Conservation (phyloP, 1,140 invertebrate species). For the Drosophila teissieri region DNA sequence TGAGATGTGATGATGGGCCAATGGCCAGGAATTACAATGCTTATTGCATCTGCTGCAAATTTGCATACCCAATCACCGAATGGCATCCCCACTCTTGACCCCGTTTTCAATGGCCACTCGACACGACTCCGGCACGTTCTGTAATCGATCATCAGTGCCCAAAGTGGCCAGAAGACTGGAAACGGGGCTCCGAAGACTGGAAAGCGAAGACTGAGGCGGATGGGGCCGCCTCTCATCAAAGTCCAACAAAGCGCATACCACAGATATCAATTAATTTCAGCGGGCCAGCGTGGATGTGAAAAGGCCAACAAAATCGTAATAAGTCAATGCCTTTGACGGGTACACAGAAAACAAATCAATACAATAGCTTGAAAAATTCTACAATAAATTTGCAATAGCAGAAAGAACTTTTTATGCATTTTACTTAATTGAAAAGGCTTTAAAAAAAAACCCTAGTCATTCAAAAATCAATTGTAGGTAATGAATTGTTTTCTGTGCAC, state of each 20-base stretch:
- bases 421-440: too few species aligned
- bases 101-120: conserved; percentile 46
- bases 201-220: conserved; percentile 25
- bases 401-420: too few species aligned
- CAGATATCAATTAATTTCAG: conserved; percentile 82
- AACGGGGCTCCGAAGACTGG: conserved; percentile 14
- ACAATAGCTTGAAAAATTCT: too few species aligned
- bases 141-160: conserved; percentile 77
- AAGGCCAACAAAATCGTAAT: conserved; percentile 82
- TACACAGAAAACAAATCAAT: conserved; percentile 17
- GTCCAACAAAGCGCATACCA: conserved; percentile 79
- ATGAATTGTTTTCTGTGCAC: conserved; percentile 3
- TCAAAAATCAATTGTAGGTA: neutral
- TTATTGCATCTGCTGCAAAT: conserved; percentile 56
- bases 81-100: conserved; percentile 74
- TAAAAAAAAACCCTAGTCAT: neutral
- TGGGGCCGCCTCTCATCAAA: conserved; percentile 41
- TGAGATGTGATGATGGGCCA: conserved; percentile 59
- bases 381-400: too few species aligned
- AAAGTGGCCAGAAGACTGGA: conserved; percentile 61
- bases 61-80: conserved; percentile 77
- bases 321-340: conserved; percentile 72
- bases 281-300: conserved; percentile 63
- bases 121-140: conserved; percentile 64
- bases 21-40: conserved; percentile 76